phyloP scores from a whole-genome alignment of 2,888 invertebrate species.

The Augochlorella aurata region DNA sequence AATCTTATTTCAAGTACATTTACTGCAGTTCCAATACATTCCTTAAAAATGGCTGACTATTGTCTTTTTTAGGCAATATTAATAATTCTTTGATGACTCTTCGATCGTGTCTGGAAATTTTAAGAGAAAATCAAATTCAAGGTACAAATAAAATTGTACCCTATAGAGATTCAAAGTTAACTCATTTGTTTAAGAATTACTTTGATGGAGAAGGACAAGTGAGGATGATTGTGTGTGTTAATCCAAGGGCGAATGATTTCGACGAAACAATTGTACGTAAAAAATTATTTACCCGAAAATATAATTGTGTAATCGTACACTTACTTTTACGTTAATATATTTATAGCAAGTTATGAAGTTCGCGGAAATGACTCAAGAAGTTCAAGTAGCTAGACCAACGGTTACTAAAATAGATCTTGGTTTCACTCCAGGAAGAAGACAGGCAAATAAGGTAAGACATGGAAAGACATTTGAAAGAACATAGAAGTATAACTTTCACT shows the following conservation, averaged over 20 bases:
- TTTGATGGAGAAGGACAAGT: slow-evolving; percentile 99
- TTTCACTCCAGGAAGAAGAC: slow-evolving; percentile 90
- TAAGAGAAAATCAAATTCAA: slow-evolving; percentile 93
- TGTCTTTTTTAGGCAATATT: slow-evolving; percentile 89
- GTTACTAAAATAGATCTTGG: slow-evolving; percentile 85
- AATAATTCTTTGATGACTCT: slow-evolving; percentile 98
- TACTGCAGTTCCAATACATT: neutral
- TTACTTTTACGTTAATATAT: slow-evolving; percentile 31
- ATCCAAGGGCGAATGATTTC: slow-evolving; percentile 95
- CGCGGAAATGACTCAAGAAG: slow-evolving; percentile 97
- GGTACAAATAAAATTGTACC: slow-evolving; percentile 92
- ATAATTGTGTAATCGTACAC: neutral
- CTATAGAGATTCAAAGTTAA: slow-evolving; percentile 96
- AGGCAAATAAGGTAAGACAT: slow-evolving; percentile 86
- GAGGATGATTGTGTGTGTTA: slow-evolving; percentile 97
- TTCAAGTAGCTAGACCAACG: slow-evolving; percentile 90
- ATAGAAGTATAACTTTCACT: neutral
- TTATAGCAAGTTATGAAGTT: slow-evolving; percentile 96
- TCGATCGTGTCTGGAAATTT: slow-evolving; percentile 93
- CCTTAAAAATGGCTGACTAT: neutral
- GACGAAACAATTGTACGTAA: slow-evolving; percentile 94
- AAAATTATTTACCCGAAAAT: neutral
- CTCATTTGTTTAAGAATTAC: slow-evolving; percentile 97
- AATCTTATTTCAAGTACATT: neutral
- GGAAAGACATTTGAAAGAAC: slow-evolving; percentile 72